These are phyloP conservation scores for Petrocephalus sullivani DNA, from an alignment of 2,797 vertebrate genomes.

Conservation along the genomic window DNA sequence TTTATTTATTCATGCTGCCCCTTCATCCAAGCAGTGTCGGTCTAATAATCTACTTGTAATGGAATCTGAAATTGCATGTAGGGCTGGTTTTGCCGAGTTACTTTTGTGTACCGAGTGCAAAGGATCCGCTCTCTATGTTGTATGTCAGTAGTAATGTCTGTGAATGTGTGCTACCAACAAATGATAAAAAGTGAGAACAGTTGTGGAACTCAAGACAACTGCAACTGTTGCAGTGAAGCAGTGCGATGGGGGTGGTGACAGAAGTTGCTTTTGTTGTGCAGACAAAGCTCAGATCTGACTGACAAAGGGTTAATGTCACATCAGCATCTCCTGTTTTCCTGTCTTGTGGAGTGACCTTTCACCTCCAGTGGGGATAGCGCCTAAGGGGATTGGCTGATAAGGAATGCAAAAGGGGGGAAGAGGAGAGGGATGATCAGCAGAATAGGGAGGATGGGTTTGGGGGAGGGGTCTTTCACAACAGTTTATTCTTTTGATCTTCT, in stretches of 20 bases:
- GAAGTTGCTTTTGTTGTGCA: not conserved
- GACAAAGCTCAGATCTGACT: conserved; percentile 20
- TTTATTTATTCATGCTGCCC: not conserved
- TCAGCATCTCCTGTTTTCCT: conserved; percentile 38
- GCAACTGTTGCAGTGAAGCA: conserved; percentile 5
- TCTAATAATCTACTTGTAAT: not conserved
- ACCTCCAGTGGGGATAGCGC: conserved; percentile 37
- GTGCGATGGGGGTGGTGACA: conserved; percentile 9
- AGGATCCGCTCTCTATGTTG: not conserved
- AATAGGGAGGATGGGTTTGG: not conserved
- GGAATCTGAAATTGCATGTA: not conserved
- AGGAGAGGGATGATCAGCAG: not conserved
- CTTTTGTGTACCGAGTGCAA: not conserved
- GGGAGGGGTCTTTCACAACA: not conserved
- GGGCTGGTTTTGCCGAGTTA: not conserved
- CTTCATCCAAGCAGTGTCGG: not conserved
- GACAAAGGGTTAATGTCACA: conserved; percentile 37
- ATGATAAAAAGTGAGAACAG: not conserved
- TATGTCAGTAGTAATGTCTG: not conserved
- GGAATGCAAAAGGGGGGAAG: conserved; percentile 29
- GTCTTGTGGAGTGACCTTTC: conserved; percentile 43
- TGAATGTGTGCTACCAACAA: not conserved
- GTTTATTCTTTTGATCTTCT: conserved; percentile 10
- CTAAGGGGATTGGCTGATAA: conserved; percentile 32
- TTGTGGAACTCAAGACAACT: conserved; percentile 5